These are phyloP conservation scores for Oostethus manadensis DNA, from an alignment of 2,113 vertebrate species.

Conservation along the genomic window DNA sequence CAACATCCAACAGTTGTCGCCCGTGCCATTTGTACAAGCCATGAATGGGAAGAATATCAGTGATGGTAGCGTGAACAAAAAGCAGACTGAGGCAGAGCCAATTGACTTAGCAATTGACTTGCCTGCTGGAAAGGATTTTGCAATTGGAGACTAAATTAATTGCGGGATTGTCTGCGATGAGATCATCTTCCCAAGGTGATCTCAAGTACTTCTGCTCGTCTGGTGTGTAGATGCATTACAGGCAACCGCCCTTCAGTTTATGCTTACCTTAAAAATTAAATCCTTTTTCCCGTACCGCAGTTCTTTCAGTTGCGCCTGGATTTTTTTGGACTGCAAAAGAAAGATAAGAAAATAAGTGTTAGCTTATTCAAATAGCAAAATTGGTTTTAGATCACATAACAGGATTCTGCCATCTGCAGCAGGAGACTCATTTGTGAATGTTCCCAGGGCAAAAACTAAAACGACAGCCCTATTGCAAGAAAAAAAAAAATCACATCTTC, in stretches of 20 bases:
- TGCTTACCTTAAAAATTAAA: constrained; percentile 96
- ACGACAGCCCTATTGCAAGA: constrained; percentile 48
- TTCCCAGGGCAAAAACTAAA: constrained; percentile 65
- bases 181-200: constrained; percentile 53
- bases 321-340: constrained; percentile 90
- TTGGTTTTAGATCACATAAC: constrained; percentile 75
- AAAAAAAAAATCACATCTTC: constrained; percentile 66
- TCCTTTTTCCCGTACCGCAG: constrained; percentile 97
- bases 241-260: constrained; percentile 41
- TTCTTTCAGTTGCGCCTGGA: constrained; percentile 97
- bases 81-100: constrained; percentile 5
- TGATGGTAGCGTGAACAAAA: constrained; percentile 4
- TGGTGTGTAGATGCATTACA: constrained; percentile 42
- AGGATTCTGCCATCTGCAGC: constrained; percentile 60
- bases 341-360: constrained; percentile 71
- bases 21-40: constrained; percentile 19
- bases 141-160: constrained; percentile 55
- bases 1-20: constrained; percentile 19
- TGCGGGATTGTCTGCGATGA: constrained; percentile 33
- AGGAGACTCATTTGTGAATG: constrained; percentile 60
- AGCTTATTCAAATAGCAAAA: constrained; percentile 71
- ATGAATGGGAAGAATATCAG: constrained; percentile 29
- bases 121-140: constrained; percentile 28
- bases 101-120: constrained; percentile 25
- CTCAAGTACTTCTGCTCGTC: constrained; percentile 45